Evolutionary conservation across 2,888 invertebrate genomes (phyloP).

Genomic region (Hemicrepidius hirtus): DNA sequence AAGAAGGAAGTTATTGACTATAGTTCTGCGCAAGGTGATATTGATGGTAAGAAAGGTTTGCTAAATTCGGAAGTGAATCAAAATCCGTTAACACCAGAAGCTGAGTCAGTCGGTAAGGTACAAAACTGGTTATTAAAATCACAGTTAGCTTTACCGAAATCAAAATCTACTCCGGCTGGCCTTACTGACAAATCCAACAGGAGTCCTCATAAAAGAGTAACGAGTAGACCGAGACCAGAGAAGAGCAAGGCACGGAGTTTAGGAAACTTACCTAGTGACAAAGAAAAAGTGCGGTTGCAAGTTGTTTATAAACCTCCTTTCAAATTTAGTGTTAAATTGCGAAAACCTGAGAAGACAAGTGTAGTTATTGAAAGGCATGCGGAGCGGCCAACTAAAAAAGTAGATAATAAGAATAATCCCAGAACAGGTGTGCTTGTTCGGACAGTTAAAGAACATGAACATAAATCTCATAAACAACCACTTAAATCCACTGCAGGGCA

Average conservation of each 20-base stretch:
- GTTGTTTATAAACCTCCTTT: constrained; percentile 92
- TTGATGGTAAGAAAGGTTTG: constrained; percentile 74
- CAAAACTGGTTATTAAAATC: constrained; percentile 89
- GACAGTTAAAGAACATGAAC: constrained; percentile 64
- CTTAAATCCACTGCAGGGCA: constrained; percentile 64
- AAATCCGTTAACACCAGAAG: constrained; percentile 68
- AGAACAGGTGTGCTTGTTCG: constrained; percentile 74
- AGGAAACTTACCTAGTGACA: constrained; percentile 78
- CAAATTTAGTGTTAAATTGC: constrained; percentile 87
- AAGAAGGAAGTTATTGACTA: constrained; percentile 87
- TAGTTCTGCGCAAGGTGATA: constrained; percentile 79
- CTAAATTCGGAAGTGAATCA: constrained; percentile 71
- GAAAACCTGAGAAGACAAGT: constrained; percentile 81
- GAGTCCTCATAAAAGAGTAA: constrained; percentile 72
- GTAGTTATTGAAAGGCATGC: constrained; percentile 77
- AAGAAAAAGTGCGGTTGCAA: constrained; percentile 84
- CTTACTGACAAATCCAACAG: constrained; percentile 77
- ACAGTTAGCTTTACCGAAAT: constrained; percentile 83
- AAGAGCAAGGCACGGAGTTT: constrained; percentile 80
- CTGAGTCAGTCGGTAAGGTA: constrained; percentile 84
- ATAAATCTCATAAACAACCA: constrained; percentile 59
- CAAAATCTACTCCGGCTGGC: constrained; percentile 88
- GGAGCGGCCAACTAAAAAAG: constrained; percentile 67
- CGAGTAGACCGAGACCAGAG: constrained; percentile 72
- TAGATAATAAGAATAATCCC: constrained; percentile 57